These are phyloP conservation scores for Phalacrocorax brasilianus DNA, from an alignment of 2,113 vertebrate genomes.

Conservation along the genomic window DNA sequence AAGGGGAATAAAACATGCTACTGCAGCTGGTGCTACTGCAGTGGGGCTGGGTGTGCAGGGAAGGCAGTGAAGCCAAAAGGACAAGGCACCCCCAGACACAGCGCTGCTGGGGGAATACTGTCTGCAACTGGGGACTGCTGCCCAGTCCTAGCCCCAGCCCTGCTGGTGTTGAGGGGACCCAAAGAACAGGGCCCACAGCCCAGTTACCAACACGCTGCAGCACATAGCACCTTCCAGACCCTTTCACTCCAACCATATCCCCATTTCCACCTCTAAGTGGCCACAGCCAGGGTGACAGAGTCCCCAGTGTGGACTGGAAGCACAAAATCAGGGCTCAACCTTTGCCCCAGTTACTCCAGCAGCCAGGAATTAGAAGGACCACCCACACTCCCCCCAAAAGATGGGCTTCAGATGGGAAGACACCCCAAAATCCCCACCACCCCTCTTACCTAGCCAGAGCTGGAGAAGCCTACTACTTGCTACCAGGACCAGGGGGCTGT, in stretches of 20 bases:
- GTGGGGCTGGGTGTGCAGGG: neutral
- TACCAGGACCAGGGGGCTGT: rapidly evolving
- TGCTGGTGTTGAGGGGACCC: neutral
- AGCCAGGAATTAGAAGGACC: neutral
- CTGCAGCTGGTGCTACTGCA: neutral
- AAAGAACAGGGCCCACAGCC: neutral
- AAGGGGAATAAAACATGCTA: neutral
- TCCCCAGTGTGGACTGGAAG: rapidly evolving
- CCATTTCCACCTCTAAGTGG: rapidly evolving
- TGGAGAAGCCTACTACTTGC: neutral
- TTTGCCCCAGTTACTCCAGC: neutral
- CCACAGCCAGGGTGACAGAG: rapidly evolving
- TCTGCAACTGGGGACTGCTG: neutral
- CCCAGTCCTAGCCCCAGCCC: neutral
- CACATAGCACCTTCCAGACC: neutral
- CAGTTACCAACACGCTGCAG: too few relatives aligned
- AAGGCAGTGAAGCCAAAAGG: neutral
- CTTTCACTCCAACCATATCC: neutral
- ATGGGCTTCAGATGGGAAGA: rapidly evolving
- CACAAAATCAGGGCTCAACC: neutral
- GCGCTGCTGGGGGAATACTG: neutral
- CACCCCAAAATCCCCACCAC: neutral
- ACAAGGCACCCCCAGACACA: rapidly evolving
- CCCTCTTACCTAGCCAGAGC: neutral
- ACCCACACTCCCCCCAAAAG: neutral